A percentile compares a stretch with the other conserved stretches of the same genome.
phyloP scores from a whole-genome alignment of 2,888 invertebrate genomes.

The Athalia rosae region DNA sequence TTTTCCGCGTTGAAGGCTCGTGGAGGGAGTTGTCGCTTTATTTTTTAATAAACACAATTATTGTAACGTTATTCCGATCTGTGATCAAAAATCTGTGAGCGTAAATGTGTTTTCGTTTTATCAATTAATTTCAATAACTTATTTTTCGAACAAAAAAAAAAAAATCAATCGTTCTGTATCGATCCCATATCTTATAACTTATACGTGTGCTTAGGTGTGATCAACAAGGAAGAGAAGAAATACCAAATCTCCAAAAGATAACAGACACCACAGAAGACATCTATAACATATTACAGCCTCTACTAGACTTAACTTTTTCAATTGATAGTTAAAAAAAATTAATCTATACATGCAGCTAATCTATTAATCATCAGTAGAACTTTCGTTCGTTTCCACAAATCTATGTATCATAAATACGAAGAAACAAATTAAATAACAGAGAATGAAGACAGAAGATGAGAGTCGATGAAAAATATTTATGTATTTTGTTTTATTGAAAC shows the following conservation, averaged over 20 bases:
- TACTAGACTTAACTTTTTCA: no score
- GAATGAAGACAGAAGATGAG: neutral
- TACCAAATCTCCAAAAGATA: conserved; percentile 43
- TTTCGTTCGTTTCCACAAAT: no score
- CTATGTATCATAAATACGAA: no score
- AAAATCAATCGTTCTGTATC: conserved; percentile 46
- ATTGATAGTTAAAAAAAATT: no score
- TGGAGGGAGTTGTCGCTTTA: no score
- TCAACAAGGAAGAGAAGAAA: conserved; percentile 8
- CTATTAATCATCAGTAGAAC: no score
- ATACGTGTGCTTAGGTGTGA: conserved; percentile 9
- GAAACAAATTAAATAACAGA: neutral
- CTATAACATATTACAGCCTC: no score
- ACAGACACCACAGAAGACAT: no score
- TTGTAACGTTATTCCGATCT: no score
- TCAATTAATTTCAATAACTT: neutral
- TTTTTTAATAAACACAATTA: no score
- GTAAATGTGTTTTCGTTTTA: neutral
- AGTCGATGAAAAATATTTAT: neutral
- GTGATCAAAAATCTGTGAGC: no score
- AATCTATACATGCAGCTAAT: no score
- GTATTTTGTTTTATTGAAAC: conserved; percentile 51
- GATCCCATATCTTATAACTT: conserved; percentile 50
- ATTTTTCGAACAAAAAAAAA: neutral
- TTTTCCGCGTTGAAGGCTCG: neutral